Percentiles rank a stretch among this genome's conserved stretches.
These are phyloP conservation scores for Chromobotia macracanthus DNA, from an alignment of 2,797 vertebrate species.

Conservation along the genomic window DNA sequence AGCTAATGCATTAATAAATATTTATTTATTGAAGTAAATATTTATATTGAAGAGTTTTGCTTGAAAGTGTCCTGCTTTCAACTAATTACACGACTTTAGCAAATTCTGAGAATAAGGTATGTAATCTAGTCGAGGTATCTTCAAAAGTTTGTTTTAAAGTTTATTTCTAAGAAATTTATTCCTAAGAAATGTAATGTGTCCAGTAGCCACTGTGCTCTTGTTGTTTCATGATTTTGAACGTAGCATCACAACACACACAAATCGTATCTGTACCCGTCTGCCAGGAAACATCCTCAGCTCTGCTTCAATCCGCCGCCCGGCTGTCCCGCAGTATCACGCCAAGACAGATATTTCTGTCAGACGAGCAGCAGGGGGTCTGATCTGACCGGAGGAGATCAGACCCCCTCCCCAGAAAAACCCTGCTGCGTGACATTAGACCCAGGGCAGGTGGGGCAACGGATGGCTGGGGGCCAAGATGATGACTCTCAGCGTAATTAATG, in stretches of 20 bases:
- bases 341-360: conserved; percentile 58
- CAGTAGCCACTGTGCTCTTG: neutral
- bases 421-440: conserved; percentile 58
- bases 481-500: conserved; percentile 60
- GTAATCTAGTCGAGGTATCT: neutral
- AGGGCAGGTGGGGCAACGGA: conserved; percentile 43
- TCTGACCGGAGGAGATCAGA: conserved; percentile 42
- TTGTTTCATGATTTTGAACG: too few relatives aligned
- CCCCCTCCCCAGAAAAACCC: conserved; percentile 43
- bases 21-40: too few relatives aligned
- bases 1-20: too few relatives aligned
- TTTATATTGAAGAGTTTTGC: too few relatives aligned
- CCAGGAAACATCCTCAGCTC: conserved; percentile 22
- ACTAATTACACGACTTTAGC: too few relatives aligned
- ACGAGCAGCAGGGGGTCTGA: conserved; percentile 57
- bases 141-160: conserved; percentile 11
- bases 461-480: conserved; percentile 33
- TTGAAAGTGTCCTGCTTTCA: too few relatives aligned
- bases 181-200: too few relatives aligned
- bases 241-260: conserved; percentile 23
- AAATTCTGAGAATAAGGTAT: neutral
- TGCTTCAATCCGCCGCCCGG: conserved; percentile 29
- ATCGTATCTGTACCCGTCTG: conserved; percentile 12
- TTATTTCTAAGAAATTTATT: neutral
- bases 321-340: conserved; percentile 51